A percentile compares a stretch with the other conserved stretches of the same genome.
These are phyloP conservation scores for Ciona savignyi DNA, from an alignment of 23 tunicate species.

Conservation along the genomic window DNA sequence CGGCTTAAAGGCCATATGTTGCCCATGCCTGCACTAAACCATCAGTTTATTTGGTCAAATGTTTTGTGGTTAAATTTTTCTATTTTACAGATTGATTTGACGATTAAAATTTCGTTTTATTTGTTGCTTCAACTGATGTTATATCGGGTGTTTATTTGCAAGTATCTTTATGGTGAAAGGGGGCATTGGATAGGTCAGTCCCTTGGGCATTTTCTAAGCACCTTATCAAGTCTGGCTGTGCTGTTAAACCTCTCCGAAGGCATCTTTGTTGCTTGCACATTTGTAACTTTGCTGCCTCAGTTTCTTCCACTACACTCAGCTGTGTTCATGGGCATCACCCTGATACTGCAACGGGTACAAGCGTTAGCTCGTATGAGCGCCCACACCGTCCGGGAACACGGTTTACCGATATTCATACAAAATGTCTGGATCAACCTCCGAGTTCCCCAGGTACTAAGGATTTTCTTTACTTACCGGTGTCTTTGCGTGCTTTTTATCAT, in stretches of 20 bases:
- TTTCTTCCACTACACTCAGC: conserved; percentile 8
- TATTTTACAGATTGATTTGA: conserved; percentile 35
- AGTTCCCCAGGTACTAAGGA: conserved; percentile 43
- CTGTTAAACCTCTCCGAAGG: conserved; percentile 10
- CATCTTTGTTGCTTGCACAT: background rate
- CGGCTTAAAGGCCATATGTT: too few species aligned
- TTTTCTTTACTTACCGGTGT: conserved; percentile 35
- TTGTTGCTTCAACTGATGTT: conserved; percentile 11
- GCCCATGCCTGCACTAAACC: too few species aligned
- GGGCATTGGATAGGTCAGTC: background rate
- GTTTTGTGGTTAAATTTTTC: too few species aligned
- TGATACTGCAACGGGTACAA: background rate
- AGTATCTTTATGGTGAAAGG: background rate
- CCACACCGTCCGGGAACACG: background rate
- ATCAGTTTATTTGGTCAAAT: too few species aligned
- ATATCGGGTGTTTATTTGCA: conserved; percentile 1
- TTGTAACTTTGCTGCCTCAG: conserved; percentile 14
- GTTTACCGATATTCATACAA: conserved; percentile 13
- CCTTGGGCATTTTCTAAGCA: background rate
- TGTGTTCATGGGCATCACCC: background rate
- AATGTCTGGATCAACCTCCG: conserved; percentile 31
- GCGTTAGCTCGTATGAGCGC: background rate
- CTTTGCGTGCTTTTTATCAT: conserved; percentile 5
- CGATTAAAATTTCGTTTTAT: conserved; percentile 14
- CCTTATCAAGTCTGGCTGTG: conserved; percentile 8